phyloP scores from a whole-genome alignment of 2,888 invertebrate species.

The Mongoloraphidia duomilia region DNA sequence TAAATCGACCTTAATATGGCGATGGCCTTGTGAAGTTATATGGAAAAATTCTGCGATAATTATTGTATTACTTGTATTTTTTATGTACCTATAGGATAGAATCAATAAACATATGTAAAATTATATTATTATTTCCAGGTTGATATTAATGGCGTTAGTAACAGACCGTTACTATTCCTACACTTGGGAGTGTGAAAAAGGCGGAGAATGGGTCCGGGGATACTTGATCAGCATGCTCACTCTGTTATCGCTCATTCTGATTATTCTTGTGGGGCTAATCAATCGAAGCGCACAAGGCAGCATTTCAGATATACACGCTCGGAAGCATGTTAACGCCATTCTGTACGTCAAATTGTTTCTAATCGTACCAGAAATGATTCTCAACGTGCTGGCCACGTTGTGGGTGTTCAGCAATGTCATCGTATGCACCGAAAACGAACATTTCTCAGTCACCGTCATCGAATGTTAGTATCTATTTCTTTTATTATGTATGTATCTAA shows the following conservation, averaged over 20 bases:
- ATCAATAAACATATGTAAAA: too few relatives aligned
- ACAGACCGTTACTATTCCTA: slow-evolving; percentile 48
- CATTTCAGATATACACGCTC: slow-evolving; percentile 56
- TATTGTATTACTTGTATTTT: too few relatives aligned
- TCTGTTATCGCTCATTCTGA: slow-evolving; percentile 45
- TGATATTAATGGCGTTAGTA: slow-evolving; percentile 47
- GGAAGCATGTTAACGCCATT: slow-evolving; percentile 55
- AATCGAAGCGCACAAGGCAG: slow-evolving; percentile 63
- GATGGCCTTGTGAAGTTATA: too few relatives aligned
- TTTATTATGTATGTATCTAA: slow-evolving; percentile 2
- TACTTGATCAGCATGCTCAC: slow-evolving; percentile 58
- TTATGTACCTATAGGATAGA: too few relatives aligned
- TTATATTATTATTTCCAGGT: slow-evolving; percentile 32
- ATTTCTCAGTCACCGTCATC: slow-evolving; percentile 55
- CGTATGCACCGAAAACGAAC: slow-evolving; percentile 48
- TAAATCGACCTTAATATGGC: too few relatives aligned
- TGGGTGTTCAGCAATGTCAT: slow-evolving; percentile 64
- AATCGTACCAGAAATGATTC: slow-evolving; percentile 59
- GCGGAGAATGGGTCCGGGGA: slow-evolving; percentile 55
- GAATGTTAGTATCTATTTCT: slow-evolving; percentile 39
- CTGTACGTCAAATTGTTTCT: slow-evolving; percentile 58
- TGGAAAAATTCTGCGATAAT: too few relatives aligned
- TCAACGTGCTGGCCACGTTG: slow-evolving; percentile 69
- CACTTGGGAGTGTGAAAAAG: slow-evolving; percentile 52
- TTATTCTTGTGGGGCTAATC: slow-evolving; percentile 49